phyloP scores from a whole-genome alignment of 2,797 vertebrate genomes.

The Anguilla megastoma region DNA sequence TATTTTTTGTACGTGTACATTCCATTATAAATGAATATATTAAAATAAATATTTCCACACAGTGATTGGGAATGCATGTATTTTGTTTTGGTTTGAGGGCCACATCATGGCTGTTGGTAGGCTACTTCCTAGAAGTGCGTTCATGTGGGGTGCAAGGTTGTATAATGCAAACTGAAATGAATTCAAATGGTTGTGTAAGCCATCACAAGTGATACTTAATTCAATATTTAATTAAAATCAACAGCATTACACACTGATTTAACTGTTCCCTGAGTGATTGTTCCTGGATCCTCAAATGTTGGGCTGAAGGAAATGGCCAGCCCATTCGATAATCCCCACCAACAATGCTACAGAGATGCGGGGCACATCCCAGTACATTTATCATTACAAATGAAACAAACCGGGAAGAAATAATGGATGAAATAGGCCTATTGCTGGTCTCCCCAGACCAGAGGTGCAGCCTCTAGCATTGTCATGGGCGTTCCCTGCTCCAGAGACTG shows the following conservation, averaged over 20 bases:
- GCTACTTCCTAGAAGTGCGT: not conserved
- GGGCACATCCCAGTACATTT: not conserved
- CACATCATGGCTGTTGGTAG: not conserved
- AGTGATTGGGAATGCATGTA: not conserved
- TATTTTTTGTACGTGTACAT: not conserved
- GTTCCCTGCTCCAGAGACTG: not conserved
- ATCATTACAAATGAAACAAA: not conserved
- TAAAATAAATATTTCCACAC: constrained; percentile 21
- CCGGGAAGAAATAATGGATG: not conserved
- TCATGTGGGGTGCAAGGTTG: not conserved
- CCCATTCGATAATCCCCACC: not conserved
- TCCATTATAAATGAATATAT: not conserved
- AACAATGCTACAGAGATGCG: not conserved
- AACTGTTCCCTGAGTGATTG: not conserved
- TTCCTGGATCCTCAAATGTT: not conserved
- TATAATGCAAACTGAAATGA: not conserved
- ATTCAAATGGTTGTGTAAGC: not conserved
- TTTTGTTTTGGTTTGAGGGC: not conserved
- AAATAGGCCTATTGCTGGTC: not conserved
- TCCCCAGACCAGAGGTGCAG: not conserved
- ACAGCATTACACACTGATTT: not conserved
- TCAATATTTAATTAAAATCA: not conserved
- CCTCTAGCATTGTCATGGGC: not conserved
- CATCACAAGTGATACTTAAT: not conserved
- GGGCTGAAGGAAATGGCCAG: not conserved